phyloP scores from a whole-genome alignment of 1,140 invertebrate genomes.

The Anastatus disparis region DNA sequence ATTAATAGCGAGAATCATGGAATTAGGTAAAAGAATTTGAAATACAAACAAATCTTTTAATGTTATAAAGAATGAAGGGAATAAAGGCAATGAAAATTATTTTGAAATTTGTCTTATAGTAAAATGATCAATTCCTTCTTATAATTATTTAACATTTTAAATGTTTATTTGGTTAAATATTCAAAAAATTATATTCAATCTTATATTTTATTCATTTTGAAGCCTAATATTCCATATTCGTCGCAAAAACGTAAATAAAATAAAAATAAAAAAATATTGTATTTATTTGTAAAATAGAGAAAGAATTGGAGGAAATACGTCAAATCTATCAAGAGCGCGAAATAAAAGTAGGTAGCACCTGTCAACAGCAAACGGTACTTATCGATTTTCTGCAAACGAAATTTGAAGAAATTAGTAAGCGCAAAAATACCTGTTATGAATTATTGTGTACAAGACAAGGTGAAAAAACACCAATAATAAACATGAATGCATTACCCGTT shows the following conservation, averaged over 20 bases:
- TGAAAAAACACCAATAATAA: constrained; percentile 65
- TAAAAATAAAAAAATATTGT: too few species aligned
- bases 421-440: constrained; percentile 74
- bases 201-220: background rate
- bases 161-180: too few species aligned
- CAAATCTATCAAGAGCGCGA: constrained; percentile 79
- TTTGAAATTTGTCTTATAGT: too few species aligned
- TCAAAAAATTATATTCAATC: too few species aligned
- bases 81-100: too few species aligned
- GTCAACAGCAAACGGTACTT: constrained; percentile 87
- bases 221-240: background rate
- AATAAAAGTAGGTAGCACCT: constrained; percentile 82
- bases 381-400: constrained; percentile 88
- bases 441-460: constrained; percentile 71
- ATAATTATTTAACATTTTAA: too few species aligned
- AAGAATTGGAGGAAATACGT: constrained; percentile 72
- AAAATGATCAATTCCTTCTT: too few species aligned
- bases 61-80: too few species aligned
- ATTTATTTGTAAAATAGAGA: constrained; percentile 56
- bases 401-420: constrained; percentile 71
- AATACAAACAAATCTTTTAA: too few species aligned
- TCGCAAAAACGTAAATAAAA: background rate
- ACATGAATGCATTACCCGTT: constrained; percentile 58
- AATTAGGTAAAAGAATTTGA: constrained; percentile 53
- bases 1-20: constrained; percentile 63